Evolutionary conservation across 1,140 invertebrate genomes (phyloP).

Genomic region (Brachionus manjavacas): DNA sequence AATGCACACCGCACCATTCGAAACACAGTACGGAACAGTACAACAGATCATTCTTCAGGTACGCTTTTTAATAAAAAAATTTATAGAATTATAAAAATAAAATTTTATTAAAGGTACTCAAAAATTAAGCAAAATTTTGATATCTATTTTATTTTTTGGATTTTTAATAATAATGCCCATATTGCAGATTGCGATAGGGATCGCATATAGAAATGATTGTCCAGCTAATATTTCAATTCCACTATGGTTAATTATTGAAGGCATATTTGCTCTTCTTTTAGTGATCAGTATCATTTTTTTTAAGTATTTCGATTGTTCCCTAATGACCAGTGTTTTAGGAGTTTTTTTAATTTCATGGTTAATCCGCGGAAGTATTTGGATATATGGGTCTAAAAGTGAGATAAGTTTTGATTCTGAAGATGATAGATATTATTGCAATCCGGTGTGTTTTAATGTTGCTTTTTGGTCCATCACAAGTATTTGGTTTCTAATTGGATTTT

Average conservation of each 20-base stretch:
- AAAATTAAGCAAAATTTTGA: background rate
- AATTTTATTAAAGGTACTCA: background rate
- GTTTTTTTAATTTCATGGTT: conserved; percentile 29
- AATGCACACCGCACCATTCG: conserved; percentile 12
- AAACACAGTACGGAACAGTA: background rate
- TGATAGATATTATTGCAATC: background rate
- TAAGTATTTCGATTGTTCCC: conserved; percentile 9
- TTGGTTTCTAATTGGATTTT: background rate
- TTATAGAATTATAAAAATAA: background rate
- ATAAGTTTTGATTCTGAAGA: background rate
- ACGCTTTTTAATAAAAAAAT: background rate
- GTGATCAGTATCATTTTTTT: conserved; percentile 2
- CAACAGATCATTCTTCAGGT: background rate
- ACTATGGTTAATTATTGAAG: conserved; percentile 7
- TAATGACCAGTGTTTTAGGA: conserved; percentile 16
- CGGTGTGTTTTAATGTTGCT: background rate
- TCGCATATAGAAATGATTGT: background rate
- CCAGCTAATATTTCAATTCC: background rate
- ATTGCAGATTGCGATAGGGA: background rate
- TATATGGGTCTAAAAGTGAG: background rate
- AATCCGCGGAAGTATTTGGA: conserved; percentile 4
- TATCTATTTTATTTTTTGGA: background rate
- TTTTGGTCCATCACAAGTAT: conserved; percentile 4
- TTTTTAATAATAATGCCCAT: background rate
- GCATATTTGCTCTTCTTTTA: background rate